Evolutionary conservation across 2,888 invertebrate species (phyloP).

Genomic region (Eristalinus sepulchralis): DNA sequence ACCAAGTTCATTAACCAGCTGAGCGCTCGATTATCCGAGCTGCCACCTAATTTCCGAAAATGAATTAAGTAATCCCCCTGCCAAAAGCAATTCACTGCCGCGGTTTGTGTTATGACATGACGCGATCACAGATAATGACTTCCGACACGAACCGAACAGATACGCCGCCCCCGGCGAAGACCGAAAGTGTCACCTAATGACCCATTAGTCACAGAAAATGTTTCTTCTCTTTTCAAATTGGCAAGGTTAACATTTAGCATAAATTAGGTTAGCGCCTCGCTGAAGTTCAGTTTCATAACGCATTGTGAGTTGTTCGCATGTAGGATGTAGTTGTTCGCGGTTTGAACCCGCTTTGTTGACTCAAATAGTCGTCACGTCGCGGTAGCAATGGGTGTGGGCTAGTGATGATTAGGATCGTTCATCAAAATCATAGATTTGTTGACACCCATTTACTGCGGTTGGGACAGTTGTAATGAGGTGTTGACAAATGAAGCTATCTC

Average conservation of each 20-base stretch:
- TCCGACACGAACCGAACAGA: conserved; percentile 33
- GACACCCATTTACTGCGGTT: neutral
- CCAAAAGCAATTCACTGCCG: conserved; percentile 5
- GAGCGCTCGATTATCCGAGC: neutral
- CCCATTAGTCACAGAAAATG: conserved; percentile 4
- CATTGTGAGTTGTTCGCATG: neutral
- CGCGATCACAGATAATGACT: conserved; percentile 19
- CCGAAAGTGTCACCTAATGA: neutral
- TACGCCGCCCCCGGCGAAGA: neutral
- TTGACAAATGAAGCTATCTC: neutral
- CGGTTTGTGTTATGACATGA: conserved; percentile 33
- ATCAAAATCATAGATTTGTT: neutral
- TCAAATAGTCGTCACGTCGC: conserved; percentile 9
- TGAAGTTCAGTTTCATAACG: neutral
- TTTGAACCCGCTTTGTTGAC: neutral
- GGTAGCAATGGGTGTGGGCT: neutral
- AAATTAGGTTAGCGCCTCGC: too few relatives aligned
- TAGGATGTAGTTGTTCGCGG: neutral
- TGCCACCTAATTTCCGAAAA: neutral
- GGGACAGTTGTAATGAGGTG: neutral
- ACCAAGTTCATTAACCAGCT: neutral
- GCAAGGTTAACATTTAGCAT: conserved; percentile 43
- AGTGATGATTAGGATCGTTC: neutral
- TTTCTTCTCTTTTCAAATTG: conserved; percentile 1
- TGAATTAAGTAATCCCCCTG: neutral